Evolutionary conservation across 2,888 invertebrate genomes (phyloP), one percentile per base, ranked within the genome.

Genomic region (Thera obeliscata): DNA sequence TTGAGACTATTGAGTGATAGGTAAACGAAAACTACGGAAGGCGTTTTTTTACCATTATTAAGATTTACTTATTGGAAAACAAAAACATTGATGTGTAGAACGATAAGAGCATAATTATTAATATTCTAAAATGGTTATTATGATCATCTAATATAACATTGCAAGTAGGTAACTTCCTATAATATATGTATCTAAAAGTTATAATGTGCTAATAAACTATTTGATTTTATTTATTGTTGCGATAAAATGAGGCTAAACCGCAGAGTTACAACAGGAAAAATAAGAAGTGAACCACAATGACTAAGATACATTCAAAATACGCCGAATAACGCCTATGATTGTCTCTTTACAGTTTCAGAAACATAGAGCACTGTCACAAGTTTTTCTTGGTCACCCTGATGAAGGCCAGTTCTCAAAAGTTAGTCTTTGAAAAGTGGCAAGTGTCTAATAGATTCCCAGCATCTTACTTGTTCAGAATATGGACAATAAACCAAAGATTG

Each of bases 1-100:
- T 55, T 58, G 58, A 69, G 54, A 56, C 50, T 68, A 61, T 61
- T 64, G 68, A 68, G 55, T 65, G 64, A 65, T 56, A 64, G 36
- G 46, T 57, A 58, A 55, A 49, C 50, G 49, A 2, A 11, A 59
- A 12, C 7, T 7, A 52, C 33, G 5, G 22, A 22, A 33, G n/a
- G 33, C 52, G 33, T 33, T 1, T 38, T 38, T 38, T 38, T 38
- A 38, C 41, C 41, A 38, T 38, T 4, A 38, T 7, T 2, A 41
- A 41, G 7, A 41, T 4, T 7, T 4, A 41, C 22, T 1, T 7
- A 41, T 41, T 7, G 6, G 7, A 7, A 41, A 41, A 41, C 41
- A 7, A 41, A 41, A 41, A 41, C 41, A 41, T 41, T 41, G 41
- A 41, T 41, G 7, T 1, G 41, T 41, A 22, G 22, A 22, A 22